Base-by-base conservation (phyloP, 1,140 invertebrate genomes). In the Popillia japonica region DNA sequence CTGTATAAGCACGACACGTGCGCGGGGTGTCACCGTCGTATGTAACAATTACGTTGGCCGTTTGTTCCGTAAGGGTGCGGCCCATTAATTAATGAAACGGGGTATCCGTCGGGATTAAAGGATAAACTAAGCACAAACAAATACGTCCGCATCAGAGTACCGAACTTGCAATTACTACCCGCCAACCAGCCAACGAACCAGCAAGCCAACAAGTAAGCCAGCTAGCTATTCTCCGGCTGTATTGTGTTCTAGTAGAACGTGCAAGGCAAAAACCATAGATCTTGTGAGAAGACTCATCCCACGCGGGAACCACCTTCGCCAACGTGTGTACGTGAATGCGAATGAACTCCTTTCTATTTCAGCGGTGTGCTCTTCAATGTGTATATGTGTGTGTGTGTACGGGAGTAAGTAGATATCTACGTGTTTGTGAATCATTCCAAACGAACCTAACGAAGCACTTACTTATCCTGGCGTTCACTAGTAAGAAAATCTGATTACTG, bases 91-190 rank as follows among this genome's bases (percentile, higher is more conserved):
- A 68, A 68, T 68, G 61, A 27, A 68, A 68, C 61, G 20, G 27
- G 61, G 22, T 68, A 68, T 68, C 61, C 61, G 61, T 7, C 11
- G 61, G 61, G 61, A 68, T 68, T 68, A 68, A 68, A 68, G 17
- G 61, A 68, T 68, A 68, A 68, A 68, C 61, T 68, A 68, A 68
- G 61, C 61, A 27, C 61, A 68, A 68, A 68, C 61, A 68, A 68
- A 68, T 68, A 68, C 61, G 22, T 48, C 44, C 44, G 44, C 44
- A 48, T 48, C 44, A 48, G 44, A 48, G 44, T 48, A 48, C 44
- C 44, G 20, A 68, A 68, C 61, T 68, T 27, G 61, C 61, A 68
- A 68, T 68, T 68, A 68, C 61, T 68, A 68, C n/a, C 59, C 59
- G 59, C 59, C 59, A 22, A 64, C 59, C 20, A 64, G 22, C 61